A percentile compares a stretch with the other conserved stretches of the same genome.
These are phyloP conservation scores for Acronicta alni DNA, from an alignment of 2,888 invertebrate genomes.

Conservation along the genomic window DNA sequence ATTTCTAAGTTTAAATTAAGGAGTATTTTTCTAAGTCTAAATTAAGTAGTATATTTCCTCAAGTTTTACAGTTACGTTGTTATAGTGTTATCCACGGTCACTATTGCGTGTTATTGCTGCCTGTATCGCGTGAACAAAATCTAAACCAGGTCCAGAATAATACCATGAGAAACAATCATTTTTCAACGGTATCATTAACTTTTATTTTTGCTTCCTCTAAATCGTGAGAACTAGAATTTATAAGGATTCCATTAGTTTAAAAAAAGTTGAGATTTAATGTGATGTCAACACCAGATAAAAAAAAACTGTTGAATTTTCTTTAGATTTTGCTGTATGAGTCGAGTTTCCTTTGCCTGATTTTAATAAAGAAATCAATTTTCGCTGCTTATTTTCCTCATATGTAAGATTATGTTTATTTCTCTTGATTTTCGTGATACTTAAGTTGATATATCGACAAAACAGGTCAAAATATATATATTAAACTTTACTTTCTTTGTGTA, in stretches of 20 bases:
- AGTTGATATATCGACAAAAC: not conserved
- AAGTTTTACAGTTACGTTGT: conserved; percentile 20
- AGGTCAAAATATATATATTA: conserved; percentile 8
- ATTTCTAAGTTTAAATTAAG: too few species aligned
- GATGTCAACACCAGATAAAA: too few species aligned
- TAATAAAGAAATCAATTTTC: too few species aligned
- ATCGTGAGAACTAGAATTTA: not conserved
- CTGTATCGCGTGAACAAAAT: conserved; percentile 37
- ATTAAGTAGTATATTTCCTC: not conserved
- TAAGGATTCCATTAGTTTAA: not conserved
- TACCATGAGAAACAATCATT: conserved; percentile 34
- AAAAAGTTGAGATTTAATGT: too few species aligned
- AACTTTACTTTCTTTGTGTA: conserved; percentile 38
- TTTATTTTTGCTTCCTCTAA: not conserved
- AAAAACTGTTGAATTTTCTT: too few species aligned
- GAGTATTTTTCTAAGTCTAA: not conserved
- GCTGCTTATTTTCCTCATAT: too few species aligned
- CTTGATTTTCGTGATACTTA: too few species aligned
- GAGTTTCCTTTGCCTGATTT: too few species aligned
- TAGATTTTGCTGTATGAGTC: too few species aligned
- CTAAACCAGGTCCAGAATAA: conserved; percentile 27
- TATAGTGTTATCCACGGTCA: conserved; percentile 31
- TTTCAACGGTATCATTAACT: conserved; percentile 1
- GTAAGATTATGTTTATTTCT: too few species aligned
- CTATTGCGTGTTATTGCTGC: conserved; percentile 47